These are phyloP conservation scores for Drosophila pullipes DNA, from an alignment of 2,888 invertebrate genomes.

Conservation along the genomic window DNA sequence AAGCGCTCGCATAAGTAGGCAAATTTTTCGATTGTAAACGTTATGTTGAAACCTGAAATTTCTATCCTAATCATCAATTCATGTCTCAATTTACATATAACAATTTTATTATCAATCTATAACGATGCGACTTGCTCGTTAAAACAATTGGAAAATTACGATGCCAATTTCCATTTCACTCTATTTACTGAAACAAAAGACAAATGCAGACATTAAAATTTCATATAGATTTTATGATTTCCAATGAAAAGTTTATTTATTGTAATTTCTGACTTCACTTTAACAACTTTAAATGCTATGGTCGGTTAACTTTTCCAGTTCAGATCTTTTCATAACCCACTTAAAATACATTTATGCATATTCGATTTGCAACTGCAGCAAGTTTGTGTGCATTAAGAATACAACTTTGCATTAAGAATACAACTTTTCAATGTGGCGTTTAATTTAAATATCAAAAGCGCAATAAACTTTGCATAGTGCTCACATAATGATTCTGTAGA, in stretches of 20 bases:
- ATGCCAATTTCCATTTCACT: neutral
- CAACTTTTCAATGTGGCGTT: conserved; percentile 3
- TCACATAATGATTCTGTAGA: conserved; percentile 7
- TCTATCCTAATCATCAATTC: neutral
- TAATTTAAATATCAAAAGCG: conserved; percentile 3
- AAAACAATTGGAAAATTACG: neutral
- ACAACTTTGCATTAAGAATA: neutral
- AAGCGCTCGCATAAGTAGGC: neutral
- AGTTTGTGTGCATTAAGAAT: conserved; percentile 11
- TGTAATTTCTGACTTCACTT: neutral
- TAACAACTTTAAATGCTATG: neutral
- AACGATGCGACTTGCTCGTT: neutral
- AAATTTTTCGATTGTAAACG: neutral
- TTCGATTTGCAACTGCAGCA: neutral
- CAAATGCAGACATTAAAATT: neutral
- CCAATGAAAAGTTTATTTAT: neutral
- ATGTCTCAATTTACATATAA: neutral
- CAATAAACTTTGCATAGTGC: conserved; percentile 12
- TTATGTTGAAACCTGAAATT: neutral
- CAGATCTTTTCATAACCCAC: neutral
- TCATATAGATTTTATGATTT: neutral
- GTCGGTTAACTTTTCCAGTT: conserved; percentile 1
- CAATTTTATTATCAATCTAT: neutral
- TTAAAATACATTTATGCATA: neutral
- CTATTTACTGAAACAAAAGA: neutral